Percentiles rank a stretch among this genome's conserved stretches.
Evolutionary conservation across 1,140 invertebrate genomes (phyloP).

Genomic region (Platyscapa corneri): DNA sequence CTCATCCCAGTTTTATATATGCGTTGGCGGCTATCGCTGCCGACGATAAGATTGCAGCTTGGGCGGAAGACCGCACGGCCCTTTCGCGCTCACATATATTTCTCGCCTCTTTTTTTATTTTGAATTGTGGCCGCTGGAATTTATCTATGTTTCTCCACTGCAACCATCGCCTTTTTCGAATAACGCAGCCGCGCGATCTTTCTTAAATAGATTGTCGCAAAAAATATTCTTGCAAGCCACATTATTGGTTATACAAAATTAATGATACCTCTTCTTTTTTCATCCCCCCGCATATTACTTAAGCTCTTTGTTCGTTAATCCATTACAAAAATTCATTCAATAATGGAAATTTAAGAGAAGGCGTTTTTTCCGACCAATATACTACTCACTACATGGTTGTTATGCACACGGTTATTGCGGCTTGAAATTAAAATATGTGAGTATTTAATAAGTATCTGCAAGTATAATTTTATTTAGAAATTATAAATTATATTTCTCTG

Average conservation of each 20-base stretch:
- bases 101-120: neutral
- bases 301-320: neutral
- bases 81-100: neutral
- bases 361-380: too few relatives aligned
- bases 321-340: neutral
- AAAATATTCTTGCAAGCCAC: neutral
- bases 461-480: neutral
- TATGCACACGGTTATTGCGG: too few relatives aligned
- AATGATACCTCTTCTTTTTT: neutral
- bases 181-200: neutral
- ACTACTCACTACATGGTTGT: too few relatives aligned
- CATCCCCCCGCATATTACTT: too few relatives aligned
- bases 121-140: neutral
- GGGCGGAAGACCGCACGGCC: too few relatives aligned
- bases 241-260: neutral
- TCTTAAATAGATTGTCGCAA: neutral
- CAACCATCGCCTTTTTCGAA: too few relatives aligned
- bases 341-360: too few relatives aligned
- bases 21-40: constrained; percentile 33
- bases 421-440: too few relatives aligned
- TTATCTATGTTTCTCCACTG: neutral
- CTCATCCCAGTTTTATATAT: constrained; percentile 35
- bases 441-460: neutral
- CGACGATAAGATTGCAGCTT: constrained; percentile 36
- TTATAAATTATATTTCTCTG: too few relatives aligned